Percentiles rank a stretch among this genome's conserved stretches.
phyloP scores from a whole-genome alignment of 1,140 invertebrate species.

The Zaprionus inermis region DNA sequence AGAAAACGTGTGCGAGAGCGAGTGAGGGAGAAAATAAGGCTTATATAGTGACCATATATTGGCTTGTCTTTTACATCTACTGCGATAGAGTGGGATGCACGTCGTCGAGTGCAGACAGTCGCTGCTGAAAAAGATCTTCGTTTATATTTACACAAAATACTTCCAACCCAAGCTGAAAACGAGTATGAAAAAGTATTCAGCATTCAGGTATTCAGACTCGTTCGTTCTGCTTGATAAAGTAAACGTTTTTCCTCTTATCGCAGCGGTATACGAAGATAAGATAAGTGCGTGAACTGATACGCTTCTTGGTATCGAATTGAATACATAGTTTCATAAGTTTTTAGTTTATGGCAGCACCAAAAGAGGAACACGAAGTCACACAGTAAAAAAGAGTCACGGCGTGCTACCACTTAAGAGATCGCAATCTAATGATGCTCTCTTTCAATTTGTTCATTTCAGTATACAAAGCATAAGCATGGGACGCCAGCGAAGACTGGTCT shows the following conservation, averaged over 20 bases:
- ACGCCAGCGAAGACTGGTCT: constrained; percentile 81
- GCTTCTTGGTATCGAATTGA: constrained; percentile 32
- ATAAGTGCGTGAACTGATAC: constrained; percentile 37
- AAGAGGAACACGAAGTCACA: background rate
- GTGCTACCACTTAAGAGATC: background rate
- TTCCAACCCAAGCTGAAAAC: background rate
- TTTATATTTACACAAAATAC: background rate
- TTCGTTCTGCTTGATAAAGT: constrained; percentile 60
- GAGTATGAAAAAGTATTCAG: background rate
- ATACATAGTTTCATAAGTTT: constrained; percentile 14
- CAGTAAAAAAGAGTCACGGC: background rate
- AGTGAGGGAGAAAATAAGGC: background rate
- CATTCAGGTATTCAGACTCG: constrained; percentile 5
- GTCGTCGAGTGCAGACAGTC: background rate
- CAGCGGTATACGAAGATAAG: constrained; percentile 47
- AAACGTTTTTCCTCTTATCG: constrained; percentile 67
- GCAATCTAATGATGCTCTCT: background rate
- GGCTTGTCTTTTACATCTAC: background rate
- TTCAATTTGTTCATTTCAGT: constrained; percentile 38
- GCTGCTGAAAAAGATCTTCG: background rate
- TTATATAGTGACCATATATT: constrained; percentile 1
- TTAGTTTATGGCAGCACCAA: background rate
- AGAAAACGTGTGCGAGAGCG: background rate
- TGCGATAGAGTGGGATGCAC: background rate
- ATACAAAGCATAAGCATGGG: constrained; percentile 59